These are phyloP conservation scores for Microtus pennsylvanicus DNA, from an alignment of 2,113 vertebrate species.

Conservation along the genomic window DNA sequence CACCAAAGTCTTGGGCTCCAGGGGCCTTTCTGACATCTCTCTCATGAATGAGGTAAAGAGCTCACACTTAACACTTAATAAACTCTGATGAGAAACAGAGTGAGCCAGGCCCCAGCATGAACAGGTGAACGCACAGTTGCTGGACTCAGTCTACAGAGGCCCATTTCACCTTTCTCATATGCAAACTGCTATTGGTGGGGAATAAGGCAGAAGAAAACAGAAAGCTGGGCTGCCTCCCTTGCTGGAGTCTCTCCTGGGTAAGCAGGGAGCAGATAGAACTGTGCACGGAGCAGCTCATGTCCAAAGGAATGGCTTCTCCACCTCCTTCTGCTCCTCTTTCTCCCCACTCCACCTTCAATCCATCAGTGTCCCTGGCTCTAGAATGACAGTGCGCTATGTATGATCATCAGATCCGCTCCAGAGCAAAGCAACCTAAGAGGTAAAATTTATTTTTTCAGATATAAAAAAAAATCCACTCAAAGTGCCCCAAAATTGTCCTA, in stretches of 20 bases:
- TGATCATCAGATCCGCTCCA: no score
- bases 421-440: not conserved
- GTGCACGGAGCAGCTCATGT: accelerated
- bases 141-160: not conserved
- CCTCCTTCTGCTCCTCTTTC: not conserved
- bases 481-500: not conserved
- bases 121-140: accelerated
- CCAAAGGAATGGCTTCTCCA: not conserved
- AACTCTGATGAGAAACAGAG: not conserved
- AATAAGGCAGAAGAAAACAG: not conserved
- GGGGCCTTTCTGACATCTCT: not conserved
- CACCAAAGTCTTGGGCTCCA: not conserved
- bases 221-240: not conserved
- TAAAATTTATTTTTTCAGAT: not conserved
- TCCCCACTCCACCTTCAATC: not conserved
- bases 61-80: not conserved
- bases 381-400: not conserved
- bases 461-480: not conserved
- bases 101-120: not conserved
- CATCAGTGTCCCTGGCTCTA: not conserved
- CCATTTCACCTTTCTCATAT: not conserved
- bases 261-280: not conserved
- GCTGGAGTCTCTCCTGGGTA: no score
- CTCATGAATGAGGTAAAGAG: not conserved
- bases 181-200: not conserved